phyloP scores from a whole-genome alignment of 1,140 invertebrate species.

The Bombus confusus region DNA sequence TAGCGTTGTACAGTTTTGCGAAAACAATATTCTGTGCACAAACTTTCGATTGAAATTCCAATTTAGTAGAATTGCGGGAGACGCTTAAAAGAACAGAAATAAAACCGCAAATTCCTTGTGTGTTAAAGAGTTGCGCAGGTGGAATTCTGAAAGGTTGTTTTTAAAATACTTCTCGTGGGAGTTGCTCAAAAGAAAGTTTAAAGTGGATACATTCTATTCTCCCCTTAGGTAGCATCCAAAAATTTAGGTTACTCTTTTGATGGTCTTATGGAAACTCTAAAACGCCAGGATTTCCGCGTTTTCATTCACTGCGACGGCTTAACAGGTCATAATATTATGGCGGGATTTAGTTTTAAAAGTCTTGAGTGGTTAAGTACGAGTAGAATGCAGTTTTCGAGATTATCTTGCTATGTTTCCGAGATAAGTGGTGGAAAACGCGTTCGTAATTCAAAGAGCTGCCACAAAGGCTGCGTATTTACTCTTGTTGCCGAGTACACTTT shows the following conservation, averaged over 20 bases:
- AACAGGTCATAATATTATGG: conserved; percentile 21
- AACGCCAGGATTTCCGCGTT: conserved; percentile 9
- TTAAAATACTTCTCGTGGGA: conserved; percentile 15
- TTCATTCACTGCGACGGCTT: conserved; percentile 32
- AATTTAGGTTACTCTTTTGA: conserved; percentile 22
- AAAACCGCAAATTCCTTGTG: neutral
- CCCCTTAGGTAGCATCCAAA: neutral
- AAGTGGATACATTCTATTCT: neutral
- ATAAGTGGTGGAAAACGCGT: conserved; percentile 26
- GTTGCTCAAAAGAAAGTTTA: conserved; percentile 10
- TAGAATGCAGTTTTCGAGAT: conserved; percentile 24
- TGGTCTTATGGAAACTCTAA: neutral
- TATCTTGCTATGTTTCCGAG: conserved; percentile 20
- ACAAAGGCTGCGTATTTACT: neutral
- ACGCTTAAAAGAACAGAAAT: neutral
- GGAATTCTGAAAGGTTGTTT: neutral
- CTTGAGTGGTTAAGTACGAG: conserved; percentile 10
- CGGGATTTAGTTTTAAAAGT: conserved; percentile 38
- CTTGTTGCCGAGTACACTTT: neutral
- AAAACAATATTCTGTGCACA: too few species aligned
- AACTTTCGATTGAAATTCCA: neutral
- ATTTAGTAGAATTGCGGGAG: neutral
- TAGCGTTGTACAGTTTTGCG: too few species aligned
- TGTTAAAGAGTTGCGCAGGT: too few species aligned
- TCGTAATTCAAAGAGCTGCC: conserved; percentile 11